Base-by-base conservation (phyloP, 2,113 vertebrate species). In the Nesogale talazaci region DNA sequence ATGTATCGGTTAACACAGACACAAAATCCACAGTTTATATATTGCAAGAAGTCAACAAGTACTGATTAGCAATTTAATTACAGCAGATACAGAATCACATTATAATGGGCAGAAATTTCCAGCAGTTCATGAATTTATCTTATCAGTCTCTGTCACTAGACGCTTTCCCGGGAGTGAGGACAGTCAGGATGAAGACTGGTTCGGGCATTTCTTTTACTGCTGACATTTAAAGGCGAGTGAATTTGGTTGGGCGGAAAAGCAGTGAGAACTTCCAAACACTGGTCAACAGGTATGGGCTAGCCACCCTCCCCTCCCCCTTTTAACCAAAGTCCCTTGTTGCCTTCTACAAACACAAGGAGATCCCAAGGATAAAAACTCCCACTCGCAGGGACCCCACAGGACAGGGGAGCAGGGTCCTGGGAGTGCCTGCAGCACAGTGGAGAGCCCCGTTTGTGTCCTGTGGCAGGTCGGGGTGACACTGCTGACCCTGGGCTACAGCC, bases 31-130 rank as follows among this genome's bases (percentile, higher is more conserved):
- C 31, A 27, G 69, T 67, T 77, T 89, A 79, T 36, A 91, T 29
- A 83, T 14, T 76, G 56, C 85, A 87, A 59, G 36, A 77, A 46
- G 22, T 70, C 59, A 74, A 82, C 56, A 82, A 59, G 46, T 74
- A 70, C 17, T 63, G 46, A 83, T 29, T 75, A 80, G 57, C 23
- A 81, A 38, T 31, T 70, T 84, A 89, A 19, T 79, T 63, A 69
- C 46, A 52, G 46, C 46, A 52, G 46, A 1, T 46, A 40, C 46
- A 76, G 79, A 74, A 85, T 59, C 69, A 52, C 59, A 80, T 74
- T 86, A 57, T 72, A 94, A 96, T 56, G 70, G 59, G 83, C 27
- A 59, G 63, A 90, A 17, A 8, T 85, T 77, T 90, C 61, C 88
- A 59, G 36, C 9, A 79, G 38, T 80, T 29, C 65, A 56, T 78